A percentile compares a stretch with the other conserved stretches of the same genome.
These are phyloP conservation scores for Crypturellus tataupa DNA, from an alignment of 2,797 vertebrate species.

Conservation along the genomic window DNA sequence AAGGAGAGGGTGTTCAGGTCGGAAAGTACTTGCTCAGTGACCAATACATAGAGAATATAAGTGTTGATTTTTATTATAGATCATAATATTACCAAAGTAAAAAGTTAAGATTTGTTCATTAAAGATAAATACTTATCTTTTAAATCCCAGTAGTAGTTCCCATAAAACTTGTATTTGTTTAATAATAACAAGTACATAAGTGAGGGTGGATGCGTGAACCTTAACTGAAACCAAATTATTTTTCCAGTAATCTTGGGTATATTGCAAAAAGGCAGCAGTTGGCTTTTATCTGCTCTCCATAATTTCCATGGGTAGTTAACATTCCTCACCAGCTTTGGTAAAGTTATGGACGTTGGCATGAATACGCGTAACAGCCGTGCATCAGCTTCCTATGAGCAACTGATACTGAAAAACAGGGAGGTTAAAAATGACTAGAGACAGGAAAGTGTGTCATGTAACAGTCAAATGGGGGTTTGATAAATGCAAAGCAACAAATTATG, in stretches of 20 bases:
- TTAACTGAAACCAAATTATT: background rate
- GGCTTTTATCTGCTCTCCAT: background rate
- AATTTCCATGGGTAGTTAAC: background rate
- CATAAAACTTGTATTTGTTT: background rate
- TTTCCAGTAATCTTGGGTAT: background rate
- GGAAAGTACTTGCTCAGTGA: background rate
- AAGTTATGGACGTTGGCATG: background rate
- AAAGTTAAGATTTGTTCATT: background rate
- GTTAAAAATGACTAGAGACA: background rate
- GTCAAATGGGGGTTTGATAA: background rate
- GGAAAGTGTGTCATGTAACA: background rate
- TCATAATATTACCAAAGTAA: background rate
- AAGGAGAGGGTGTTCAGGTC: background rate
- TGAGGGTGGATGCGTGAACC: background rate
- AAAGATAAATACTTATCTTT: background rate
- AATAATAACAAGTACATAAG: background rate
- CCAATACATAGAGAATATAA: background rate
- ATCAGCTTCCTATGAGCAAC: background rate
- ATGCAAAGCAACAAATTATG: background rate
- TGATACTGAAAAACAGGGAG: background rate
- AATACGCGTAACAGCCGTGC: background rate
- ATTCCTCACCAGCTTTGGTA: background rate
- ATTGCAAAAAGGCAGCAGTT: background rate
- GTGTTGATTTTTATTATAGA: background rate
- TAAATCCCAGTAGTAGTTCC: background rate